These are phyloP conservation scores for Chiridota heheva DNA, from an alignment of 35 echinoderm and acorn worm genomes.

Conservation along the genomic window DNA sequence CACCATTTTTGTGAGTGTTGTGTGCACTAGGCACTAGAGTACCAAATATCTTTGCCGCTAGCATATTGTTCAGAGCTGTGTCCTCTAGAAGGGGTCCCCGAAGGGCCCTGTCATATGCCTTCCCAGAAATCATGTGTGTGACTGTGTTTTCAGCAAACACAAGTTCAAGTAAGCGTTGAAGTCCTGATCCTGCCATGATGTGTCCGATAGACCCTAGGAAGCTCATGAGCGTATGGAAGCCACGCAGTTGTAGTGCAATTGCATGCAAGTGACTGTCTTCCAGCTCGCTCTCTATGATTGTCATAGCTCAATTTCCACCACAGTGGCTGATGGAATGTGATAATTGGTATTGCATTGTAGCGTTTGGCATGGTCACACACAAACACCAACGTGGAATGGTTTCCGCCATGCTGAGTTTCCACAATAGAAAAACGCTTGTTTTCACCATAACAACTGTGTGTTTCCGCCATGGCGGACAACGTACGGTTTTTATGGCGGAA, in stretches of 20 bases:
- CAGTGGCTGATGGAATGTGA: conserved; percentile 69
- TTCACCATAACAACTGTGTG: too few relatives aligned
- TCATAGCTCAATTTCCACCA: conserved; percentile 71
- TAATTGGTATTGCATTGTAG: conserved; percentile 42
- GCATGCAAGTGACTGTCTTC: background rate
- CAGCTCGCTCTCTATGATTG: conserved; percentile 26
- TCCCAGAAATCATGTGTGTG: conserved; percentile 56
- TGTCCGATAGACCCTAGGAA: conserved; percentile 55
- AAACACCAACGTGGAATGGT: too few relatives aligned
- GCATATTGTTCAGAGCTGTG: conserved; percentile 31
- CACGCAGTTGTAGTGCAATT: conserved; percentile 22
- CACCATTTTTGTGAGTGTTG: too few relatives aligned
- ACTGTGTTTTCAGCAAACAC: conserved; percentile 60
- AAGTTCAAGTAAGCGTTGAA: conserved; percentile 28
- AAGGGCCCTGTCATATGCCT: conserved; percentile 45
- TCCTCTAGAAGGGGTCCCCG: conserved; percentile 59
- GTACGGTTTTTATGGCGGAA: too few relatives aligned
- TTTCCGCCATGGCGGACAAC: too few relatives aligned
- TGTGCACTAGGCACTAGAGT: background rate
- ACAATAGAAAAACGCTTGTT: too few relatives aligned
- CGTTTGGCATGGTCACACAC: conserved; percentile 28
- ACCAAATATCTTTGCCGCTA: conserved; percentile 4
- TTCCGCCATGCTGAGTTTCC: too few relatives aligned
- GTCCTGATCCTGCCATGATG: conserved; percentile 48
- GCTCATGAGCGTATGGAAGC: conserved; percentile 53